Evolutionary conservation across 1,140 invertebrate species (phyloP).

Genomic region (Drosophila tropicalis): DNA sequence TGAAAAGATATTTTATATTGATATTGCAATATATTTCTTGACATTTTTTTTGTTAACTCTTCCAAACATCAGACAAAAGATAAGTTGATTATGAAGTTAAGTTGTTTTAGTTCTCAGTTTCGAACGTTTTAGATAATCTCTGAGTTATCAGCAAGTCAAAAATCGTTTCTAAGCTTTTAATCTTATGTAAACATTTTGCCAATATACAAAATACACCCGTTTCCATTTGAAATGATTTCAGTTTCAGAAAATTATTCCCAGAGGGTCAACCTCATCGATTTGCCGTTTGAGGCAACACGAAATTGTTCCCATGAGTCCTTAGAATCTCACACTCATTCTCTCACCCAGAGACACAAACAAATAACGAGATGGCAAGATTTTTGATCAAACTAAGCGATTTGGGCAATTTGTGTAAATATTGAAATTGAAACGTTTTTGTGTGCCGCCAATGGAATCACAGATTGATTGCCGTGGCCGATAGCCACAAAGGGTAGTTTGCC

Average conservation of each 20-base stretch:
- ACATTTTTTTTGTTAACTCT: too few species aligned
- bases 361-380: conserved; percentile 58
- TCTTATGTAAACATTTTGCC: not conserved
- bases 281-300: conserved; percentile 11
- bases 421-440: conserved; percentile 73
- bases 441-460: conserved; percentile 45
- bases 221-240: not conserved
- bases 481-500: conserved; percentile 56
- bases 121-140: too few species aligned
- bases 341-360: conserved; percentile 38
- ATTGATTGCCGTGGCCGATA: conserved; percentile 73
- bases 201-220: too few species aligned
- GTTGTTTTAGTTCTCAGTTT: too few species aligned
- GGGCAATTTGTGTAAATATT: conserved; percentile 79
- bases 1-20: too few species aligned
- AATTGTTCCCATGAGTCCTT: conserved; percentile 55
- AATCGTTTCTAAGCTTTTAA: too few species aligned
- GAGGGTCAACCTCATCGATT: not conserved
- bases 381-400: conserved; percentile 63
- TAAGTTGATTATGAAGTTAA: too few species aligned
- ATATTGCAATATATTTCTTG: too few species aligned
- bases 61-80: too few species aligned
- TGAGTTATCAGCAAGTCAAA: too few species aligned
- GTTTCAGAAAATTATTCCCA: not conserved
- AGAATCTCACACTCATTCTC: conserved; percentile 28